Evolutionary conservation across 2,888 invertebrate genomes (phyloP), one percentile per base, ranked within the genome.

Genomic region (Mellilla xanthometata): DNA sequence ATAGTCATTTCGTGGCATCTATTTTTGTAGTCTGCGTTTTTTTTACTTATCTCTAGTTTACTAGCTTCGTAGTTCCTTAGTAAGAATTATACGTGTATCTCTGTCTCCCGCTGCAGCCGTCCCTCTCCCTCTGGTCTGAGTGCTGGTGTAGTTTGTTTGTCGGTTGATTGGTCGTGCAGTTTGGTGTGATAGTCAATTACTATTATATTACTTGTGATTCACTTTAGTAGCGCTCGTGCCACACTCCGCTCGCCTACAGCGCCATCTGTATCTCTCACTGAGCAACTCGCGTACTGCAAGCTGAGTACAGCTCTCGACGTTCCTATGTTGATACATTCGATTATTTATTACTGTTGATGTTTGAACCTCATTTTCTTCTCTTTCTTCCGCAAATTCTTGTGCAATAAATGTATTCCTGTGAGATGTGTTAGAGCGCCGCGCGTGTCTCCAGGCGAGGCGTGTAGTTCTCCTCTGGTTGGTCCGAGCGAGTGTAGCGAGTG

Each of bases 171-270:
- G 51, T 62, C 60, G 63, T 62, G 65, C 68, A 63, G 70, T 66
- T 64, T 68, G 72, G 68, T 66, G 69, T 76, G 75, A 79, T 83
- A 81, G 87, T 88, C 87, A 88, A 88, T 88, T 88, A 88, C 81
- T 87, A 75, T 78, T 73, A 76, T 79, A 76, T 69, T 72, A 58
- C 68, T 63, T 60, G 52, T 54, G 44, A 45, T 53, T 54, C 51
- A 51, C 46, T 22, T 29, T 53, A 45, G 64, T 58, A 31, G 39
- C 64, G 68, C 56, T 65, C 65, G 53, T 62, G 73, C 62, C 76
- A 67, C 68, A 60, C 60, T 58, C 49, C 24, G 13, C 23, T 42
- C 9, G 2, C 8, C 8, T 32, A 8, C 28, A 33, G 33, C 33
- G 38, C 36, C 34, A 41, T 38, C 32, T 41, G 2, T 33, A 12